Base-by-base conservation (phyloP, 2,113 vertebrate species). In the Zosterops pallidus region DNA sequence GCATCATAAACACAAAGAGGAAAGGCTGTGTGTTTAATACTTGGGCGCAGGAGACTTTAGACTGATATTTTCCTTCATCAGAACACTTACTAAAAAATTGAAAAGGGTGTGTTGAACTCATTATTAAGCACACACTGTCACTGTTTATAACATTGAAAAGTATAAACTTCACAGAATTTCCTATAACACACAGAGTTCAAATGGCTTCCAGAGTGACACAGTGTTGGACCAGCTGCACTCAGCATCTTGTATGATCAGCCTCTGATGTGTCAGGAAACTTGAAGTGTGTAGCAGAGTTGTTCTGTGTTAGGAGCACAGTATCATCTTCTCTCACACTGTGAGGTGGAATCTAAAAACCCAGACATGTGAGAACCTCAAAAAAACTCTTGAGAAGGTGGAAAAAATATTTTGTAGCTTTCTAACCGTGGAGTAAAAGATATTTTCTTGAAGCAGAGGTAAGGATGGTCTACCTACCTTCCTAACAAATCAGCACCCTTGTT, bases 71-170 rank as follows among this genome's bases (percentile, higher is more conserved):
- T 78, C 13, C 37, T 60, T 71, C 22, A 19, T 67, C 12, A 39
- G 42, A 52, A n/a, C 4, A 42, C 10, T 39, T 63, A 19, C 6
- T 46, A 21, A 57, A 90, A 80, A 59, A 42, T 16, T 29, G 5
- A 65, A 62, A 22, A 62, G 11, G 0, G 1, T n/a, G 29, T 2
- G 3, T 4, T 63, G 33, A 8, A 35, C 11, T 82, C 10, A 21
- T 23, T 69, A 9, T 39, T 80, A 16, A 26, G 16, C 25, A 22
- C 21, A 14, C 2, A 3, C 2, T 79, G n/a, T 33, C 3, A 6
- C 2, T 68, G 13, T 82, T 82, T 46, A 42, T 65, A 44, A 28
- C 12, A 33, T 4, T 60, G 56, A 68, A 68, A 92, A 63, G 14
- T 19, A 21, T 3, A 60, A 68, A 37, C 6, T 24, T 62, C 18